Evolutionary conservation across 2,797 vertebrate species (phyloP).

Genomic region (Lophius americanus): DNA sequence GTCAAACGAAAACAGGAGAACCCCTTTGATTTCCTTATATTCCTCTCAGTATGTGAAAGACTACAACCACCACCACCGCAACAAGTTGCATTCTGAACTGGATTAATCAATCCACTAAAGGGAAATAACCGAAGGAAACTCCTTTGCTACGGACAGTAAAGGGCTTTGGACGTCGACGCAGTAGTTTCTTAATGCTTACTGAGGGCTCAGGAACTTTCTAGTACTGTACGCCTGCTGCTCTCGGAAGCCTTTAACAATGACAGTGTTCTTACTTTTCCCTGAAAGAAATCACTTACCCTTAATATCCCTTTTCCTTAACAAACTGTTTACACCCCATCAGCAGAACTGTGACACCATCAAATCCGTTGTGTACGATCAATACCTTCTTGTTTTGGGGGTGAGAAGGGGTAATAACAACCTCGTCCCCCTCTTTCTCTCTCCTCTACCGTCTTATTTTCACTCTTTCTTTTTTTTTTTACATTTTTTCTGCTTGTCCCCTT

Average conservation of each 20-base stretch:
- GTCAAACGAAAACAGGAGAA: constrained; percentile 53
- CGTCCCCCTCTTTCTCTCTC: background rate
- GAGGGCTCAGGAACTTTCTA: constrained; percentile 83
- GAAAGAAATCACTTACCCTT: constrained; percentile 56
- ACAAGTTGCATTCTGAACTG: constrained; percentile 55
- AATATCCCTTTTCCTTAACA: constrained; percentile 61
- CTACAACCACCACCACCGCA: constrained; percentile 33
- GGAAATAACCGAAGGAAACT: constrained; percentile 42
- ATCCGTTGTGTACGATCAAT: constrained; percentile 67
- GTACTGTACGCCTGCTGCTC: constrained; percentile 75
- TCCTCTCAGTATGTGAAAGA: constrained; percentile 67
- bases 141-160: constrained; percentile 65
- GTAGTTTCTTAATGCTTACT: constrained; percentile 68
- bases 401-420: constrained; percentile 46
- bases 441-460: background rate
- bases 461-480: background rate
- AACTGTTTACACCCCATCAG: constrained; percentile 79
- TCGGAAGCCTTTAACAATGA: constrained; percentile 76
- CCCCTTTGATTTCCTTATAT: constrained; percentile 41
- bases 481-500: constrained; percentile 30
- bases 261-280: constrained; percentile 62
- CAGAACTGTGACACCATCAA: constrained; percentile 76
- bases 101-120: constrained; percentile 35
- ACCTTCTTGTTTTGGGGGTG: constrained; percentile 53
- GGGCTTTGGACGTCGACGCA: constrained; percentile 64